These are phyloP conservation scores for Cyclophora albipunctata DNA, from an alignment of 2,888 invertebrate species.

Conservation along the genomic window DNA sequence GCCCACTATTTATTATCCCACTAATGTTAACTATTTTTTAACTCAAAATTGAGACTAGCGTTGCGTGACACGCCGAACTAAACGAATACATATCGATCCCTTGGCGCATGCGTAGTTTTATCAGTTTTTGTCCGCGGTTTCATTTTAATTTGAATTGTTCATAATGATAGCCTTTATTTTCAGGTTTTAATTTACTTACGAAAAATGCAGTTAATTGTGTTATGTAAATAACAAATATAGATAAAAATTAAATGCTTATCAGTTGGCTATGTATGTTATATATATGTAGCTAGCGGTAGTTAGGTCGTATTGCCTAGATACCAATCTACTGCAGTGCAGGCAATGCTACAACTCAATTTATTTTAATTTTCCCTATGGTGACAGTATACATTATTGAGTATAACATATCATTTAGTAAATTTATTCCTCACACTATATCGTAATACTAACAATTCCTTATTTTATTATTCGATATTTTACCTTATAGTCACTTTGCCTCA, in stretches of 20 bases:
- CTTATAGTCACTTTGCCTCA: too few species aligned
- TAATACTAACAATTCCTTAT: too few species aligned
- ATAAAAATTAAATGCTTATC: neutral
- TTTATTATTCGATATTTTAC: too few species aligned
- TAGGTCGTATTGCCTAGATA: neutral
- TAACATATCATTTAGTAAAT: too few species aligned
- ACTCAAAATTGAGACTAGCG: constrained; percentile 10
- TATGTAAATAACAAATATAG: too few species aligned
- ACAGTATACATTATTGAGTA: too few species aligned
- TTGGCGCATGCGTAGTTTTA: constrained; percentile 18
- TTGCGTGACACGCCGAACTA: constrained; percentile 17
- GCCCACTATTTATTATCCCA: constrained; percentile 6
- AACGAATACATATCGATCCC: constrained; percentile 16
- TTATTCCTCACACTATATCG: too few species aligned
- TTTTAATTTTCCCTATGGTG: constrained; percentile 1
- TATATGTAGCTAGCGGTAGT: neutral
- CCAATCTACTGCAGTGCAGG: neutral
- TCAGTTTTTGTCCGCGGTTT: constrained; percentile 12
- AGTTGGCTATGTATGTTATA: constrained; percentile 7
- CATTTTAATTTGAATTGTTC: constrained; percentile 10
- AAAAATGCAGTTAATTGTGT: too few species aligned
- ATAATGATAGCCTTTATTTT: too few species aligned
- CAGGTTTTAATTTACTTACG: too few species aligned
- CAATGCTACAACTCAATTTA: constrained; percentile 1
- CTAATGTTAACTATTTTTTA: constrained; percentile 12